Evolutionary conservation across 2,797 vertebrate species (phyloP).

Genomic region (Mormyrus proboscirostris): DNA sequence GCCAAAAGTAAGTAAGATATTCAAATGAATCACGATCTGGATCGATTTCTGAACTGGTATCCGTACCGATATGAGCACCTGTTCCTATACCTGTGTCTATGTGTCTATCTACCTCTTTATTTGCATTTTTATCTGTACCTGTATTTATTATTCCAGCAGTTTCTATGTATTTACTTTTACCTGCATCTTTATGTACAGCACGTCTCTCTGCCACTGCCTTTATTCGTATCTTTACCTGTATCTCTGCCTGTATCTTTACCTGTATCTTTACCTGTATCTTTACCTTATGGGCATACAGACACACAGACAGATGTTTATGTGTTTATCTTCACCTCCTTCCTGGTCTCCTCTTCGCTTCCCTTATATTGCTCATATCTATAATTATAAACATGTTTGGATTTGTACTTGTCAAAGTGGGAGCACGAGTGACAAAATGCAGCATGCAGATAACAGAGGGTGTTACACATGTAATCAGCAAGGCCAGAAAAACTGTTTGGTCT

Average conservation of each 20-base stretch:
- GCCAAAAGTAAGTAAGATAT: neutral
- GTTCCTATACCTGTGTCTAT: neutral
- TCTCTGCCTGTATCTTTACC: no score
- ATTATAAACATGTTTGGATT: neutral
- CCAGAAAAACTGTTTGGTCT: neutral
- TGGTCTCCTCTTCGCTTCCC: neutral
- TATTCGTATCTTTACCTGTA: neutral
- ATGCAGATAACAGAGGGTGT: neutral
- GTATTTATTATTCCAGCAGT: neutral
- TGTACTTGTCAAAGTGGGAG: neutral
- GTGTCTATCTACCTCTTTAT: neutral
- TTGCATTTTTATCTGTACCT: neutral
- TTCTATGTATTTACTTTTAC: neutral
- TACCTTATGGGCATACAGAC: neutral
- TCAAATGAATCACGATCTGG: neutral
- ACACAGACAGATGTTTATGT: neutral
- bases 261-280: no score
- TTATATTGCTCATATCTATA: neutral
- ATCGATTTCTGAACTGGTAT: neutral
- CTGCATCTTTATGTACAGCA: neutral
- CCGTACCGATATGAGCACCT: neutral
- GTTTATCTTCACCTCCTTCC: neutral
- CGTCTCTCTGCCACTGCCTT: neutral
- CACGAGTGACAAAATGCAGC: neutral
- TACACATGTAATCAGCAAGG: neutral